Conservation (phyloP, 2,797 vertebrate genomes). For the Lepilemur septentrionalis region DNA sequence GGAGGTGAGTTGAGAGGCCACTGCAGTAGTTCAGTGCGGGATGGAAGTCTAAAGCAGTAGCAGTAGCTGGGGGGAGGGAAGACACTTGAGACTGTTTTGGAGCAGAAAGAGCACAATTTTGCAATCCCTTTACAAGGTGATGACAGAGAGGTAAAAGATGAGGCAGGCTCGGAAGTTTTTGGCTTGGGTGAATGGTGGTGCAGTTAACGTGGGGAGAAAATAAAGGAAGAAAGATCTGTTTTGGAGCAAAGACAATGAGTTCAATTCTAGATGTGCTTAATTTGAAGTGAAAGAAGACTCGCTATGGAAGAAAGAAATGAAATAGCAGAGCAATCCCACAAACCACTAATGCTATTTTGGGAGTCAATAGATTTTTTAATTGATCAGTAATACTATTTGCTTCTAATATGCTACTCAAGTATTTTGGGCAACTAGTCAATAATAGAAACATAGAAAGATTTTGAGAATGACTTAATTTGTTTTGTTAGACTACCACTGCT, state of each 20-base stretch:
- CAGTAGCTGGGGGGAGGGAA: no score
- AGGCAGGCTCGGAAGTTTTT: background rate
- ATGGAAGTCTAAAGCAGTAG: background rate
- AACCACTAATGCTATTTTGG: conserved; percentile 17
- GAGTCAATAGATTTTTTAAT: conserved; percentile 26
- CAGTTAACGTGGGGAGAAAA: background rate
- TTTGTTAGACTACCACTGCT: conserved; percentile 22
- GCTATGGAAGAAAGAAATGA: background rate
- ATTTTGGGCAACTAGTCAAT: conserved; percentile 25
- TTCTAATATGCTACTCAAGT: background rate
- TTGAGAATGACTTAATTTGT: conserved; percentile 43
- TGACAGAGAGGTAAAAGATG: background rate
- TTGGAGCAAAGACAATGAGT: conserved; percentile 3
- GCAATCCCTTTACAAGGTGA: background rate
- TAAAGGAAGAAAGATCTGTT: background rate
- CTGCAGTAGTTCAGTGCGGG: background rate
- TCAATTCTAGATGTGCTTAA: conserved; percentile 35
- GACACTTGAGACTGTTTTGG: background rate
- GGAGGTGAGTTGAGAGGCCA: background rate
- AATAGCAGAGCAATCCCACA: background rate
- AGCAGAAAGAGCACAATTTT: background rate
- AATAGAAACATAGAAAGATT: conserved; percentile 46
- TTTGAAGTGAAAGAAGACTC: conserved; percentile 6
- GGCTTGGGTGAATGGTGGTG: background rate
- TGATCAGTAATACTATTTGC: conserved; percentile 10